A percentile compares a stretch with the other conserved stretches of the same genome.
Evolutionary conservation across 2,797 vertebrate species (phyloP).

Genomic region (Thunnus albacares): DNA sequence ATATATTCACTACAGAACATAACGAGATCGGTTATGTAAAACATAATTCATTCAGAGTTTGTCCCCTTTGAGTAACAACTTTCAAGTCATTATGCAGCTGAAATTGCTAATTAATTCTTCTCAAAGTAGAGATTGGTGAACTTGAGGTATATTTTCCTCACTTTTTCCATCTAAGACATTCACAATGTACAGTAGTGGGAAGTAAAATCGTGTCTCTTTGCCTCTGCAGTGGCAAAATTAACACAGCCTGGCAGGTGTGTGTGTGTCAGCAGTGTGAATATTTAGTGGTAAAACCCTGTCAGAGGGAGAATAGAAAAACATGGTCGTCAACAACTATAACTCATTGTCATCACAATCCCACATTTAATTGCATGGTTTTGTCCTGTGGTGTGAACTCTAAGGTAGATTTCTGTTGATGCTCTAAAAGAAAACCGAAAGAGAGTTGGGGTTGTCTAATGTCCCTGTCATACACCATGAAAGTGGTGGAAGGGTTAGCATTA

Average conservation of each 20-base stretch:
- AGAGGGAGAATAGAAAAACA: not conserved
- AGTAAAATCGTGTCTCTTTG: not conserved
- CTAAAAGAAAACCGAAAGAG: not conserved
- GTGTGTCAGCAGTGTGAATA: conserved; percentile 29
- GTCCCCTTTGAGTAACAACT: conserved; percentile 1
- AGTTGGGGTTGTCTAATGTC: not conserved
- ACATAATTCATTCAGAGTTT: conserved; percentile 21
- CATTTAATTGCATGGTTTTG: conserved; percentile 20
- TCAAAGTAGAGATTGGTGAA: not conserved
- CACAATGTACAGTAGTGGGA: not conserved
- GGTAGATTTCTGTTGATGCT: not conserved
- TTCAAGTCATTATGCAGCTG: conserved; percentile 21
- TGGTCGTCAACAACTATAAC: conserved; percentile 21
- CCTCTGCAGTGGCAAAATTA: conserved; percentile 11
- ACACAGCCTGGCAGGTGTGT: conserved; percentile 12
- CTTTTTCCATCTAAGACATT: conserved; percentile 19
- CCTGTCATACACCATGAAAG: not conserved
- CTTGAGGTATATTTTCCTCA: not conserved
- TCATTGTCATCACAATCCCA: not conserved
- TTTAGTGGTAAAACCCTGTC: conserved; percentile 18
- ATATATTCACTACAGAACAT: not conserved
- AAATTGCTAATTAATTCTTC: conserved; percentile 30
- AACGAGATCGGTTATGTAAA: conserved; percentile 26
- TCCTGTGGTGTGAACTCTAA: not conserved
- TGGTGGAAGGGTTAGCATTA: no score